Percentiles rank a stretch among this genome's conserved stretches.
These are phyloP conservation scores for Sebastes minor DNA, from an alignment of 2,797 vertebrate species.

Conservation along the genomic window DNA sequence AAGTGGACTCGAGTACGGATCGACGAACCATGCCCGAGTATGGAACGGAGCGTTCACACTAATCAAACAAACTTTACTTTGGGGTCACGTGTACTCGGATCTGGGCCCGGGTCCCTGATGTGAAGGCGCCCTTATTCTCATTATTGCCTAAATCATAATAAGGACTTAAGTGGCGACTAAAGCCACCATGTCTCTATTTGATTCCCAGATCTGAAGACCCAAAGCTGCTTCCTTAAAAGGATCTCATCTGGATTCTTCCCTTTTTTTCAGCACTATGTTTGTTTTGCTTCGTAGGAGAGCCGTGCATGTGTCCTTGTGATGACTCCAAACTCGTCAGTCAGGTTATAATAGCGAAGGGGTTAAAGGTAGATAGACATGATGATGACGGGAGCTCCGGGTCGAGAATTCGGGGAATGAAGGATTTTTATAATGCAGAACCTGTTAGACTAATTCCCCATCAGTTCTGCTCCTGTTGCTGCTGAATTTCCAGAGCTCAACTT, in stretches of 20 bases:
- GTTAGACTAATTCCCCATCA: slow-evolving; percentile 2
- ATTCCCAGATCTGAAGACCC: slow-evolving; percentile 14
- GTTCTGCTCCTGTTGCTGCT: slow-evolving; percentile 18
- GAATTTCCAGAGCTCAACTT: slow-evolving; percentile 7
- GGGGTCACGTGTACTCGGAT: too few species aligned
- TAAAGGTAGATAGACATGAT: slow-evolving; percentile 24
- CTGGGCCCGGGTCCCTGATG: too few species aligned
- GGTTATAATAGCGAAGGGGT: slow-evolving; percentile 37
- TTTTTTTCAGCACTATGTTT: slow-evolving; percentile 12
- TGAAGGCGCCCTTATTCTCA: background rate
- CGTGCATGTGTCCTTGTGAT: slow-evolving; percentile 30
- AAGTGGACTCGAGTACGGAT: too few species aligned
- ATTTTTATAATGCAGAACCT: slow-evolving; percentile 4
- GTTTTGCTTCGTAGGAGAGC: slow-evolving; percentile 45
- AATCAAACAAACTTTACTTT: too few species aligned
- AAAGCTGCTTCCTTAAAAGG: slow-evolving; percentile 74
- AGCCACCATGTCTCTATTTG: slow-evolving; percentile 35
- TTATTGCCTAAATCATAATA: slow-evolving; percentile 4
- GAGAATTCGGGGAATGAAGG: slow-evolving; percentile 61
- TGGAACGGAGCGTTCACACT: too few species aligned
- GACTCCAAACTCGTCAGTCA: slow-evolving; percentile 46
- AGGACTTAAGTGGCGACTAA: slow-evolving; percentile 20
- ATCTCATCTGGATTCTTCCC: slow-evolving; percentile 45
- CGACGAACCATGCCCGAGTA: too few species aligned
- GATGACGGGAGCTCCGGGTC: slow-evolving; percentile 15